Percentiles rank a stretch among this genome's conserved stretches.
These are phyloP conservation scores for Crocodylus rhombifer DNA, from an alignment of 2,797 vertebrate species.

Conservation along the genomic window DNA sequence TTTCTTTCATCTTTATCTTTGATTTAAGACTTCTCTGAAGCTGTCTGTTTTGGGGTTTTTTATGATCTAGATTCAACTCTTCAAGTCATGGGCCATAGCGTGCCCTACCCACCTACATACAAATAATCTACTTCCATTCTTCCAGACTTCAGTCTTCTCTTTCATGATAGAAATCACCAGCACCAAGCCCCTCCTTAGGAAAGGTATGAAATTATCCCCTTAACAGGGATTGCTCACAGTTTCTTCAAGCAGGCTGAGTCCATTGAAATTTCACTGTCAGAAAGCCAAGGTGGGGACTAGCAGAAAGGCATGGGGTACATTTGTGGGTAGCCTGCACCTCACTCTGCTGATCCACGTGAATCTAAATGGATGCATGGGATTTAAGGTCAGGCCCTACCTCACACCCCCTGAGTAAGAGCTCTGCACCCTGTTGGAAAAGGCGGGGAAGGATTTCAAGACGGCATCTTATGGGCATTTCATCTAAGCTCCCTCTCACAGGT, in stretches of 20 bases:
- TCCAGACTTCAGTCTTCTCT: not conserved
- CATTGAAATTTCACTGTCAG: not conserved
- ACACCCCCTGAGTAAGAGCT: not conserved
- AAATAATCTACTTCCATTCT: not conserved
- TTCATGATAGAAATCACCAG: not conserved
- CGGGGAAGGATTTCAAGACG: not conserved
- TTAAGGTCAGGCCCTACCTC: no score
- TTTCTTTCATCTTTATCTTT: constrained; percentile 2
- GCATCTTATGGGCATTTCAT: not conserved
- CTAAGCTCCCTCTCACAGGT: not conserved
- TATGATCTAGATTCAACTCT: not conserved
- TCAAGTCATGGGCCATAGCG: not conserved
- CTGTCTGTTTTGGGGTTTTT: not conserved
- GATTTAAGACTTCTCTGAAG: not conserved
- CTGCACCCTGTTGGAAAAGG: not conserved
- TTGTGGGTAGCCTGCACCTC: not conserved
- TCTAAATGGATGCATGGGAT: not conserved
- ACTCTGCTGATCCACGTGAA: not conserved
- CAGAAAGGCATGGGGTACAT: not conserved
- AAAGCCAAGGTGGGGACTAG: not conserved
- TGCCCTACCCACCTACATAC: not conserved
- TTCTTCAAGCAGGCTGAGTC: not conserved
- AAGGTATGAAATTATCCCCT: not conserved
- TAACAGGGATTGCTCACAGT: not conserved
- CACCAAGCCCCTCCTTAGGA: not conserved